phyloP scores from a whole-genome alignment of 1,140 invertebrate genomes.

The Campodea augens region DNA sequence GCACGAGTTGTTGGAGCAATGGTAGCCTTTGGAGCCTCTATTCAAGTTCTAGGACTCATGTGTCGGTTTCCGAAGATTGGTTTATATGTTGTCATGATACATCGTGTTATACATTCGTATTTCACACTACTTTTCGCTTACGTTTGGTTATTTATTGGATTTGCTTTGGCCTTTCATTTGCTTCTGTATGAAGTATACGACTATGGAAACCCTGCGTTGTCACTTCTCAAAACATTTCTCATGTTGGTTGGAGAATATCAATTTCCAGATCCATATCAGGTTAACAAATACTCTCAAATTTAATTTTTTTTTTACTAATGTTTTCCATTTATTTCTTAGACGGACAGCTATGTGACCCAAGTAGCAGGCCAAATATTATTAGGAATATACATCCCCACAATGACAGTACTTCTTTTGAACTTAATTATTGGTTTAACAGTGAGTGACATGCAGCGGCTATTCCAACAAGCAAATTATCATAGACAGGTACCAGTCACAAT shows the following conservation, averaged over 20 bases:
- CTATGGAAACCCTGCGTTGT: not conserved
- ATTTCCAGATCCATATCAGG: not conserved
- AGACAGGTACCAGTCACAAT: not conserved
- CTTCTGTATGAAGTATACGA: not conserved
- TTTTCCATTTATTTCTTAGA: not conserved
- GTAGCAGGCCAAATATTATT: not conserved
- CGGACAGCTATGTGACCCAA: not conserved
- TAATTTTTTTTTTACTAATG: not conserved
- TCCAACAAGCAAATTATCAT: not conserved
- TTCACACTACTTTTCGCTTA: not conserved
- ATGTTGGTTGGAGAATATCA: not conserved
- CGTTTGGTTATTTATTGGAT: not conserved
- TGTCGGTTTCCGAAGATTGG: not conserved
- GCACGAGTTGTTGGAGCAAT: not conserved
- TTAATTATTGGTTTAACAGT: not conserved
- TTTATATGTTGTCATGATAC: not conserved
- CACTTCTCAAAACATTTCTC: not conserved
- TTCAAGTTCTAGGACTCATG: not conserved
- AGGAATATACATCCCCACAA: not conserved
- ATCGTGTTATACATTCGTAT: not conserved
- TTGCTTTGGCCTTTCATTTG: not conserved
- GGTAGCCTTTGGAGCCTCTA: not conserved
- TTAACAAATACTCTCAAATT: too few relatives aligned
- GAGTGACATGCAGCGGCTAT: conserved; percentile 3
- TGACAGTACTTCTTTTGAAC: not conserved